Conservation (phyloP, 2,113 vertebrate genomes). For the Bufo bufo region DNA sequence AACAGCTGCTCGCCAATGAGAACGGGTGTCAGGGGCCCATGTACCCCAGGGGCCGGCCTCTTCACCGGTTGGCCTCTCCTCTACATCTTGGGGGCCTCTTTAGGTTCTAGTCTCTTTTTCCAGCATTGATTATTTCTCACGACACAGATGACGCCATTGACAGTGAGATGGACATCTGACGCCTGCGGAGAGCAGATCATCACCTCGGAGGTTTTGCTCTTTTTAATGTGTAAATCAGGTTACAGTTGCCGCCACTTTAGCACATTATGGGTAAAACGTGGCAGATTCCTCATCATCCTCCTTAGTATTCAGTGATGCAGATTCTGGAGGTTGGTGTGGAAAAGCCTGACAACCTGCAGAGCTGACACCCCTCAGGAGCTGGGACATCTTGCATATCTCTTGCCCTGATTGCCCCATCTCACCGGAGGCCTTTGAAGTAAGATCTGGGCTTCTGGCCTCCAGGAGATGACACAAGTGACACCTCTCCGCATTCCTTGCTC, state of each 20-base stretch:
- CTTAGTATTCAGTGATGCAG: background rate
- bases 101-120: no score
- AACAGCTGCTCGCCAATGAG: no score
- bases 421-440: constrained; percentile 70
- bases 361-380: background rate
- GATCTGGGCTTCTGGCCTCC: constrained; percentile 60
- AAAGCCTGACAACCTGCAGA: background rate
- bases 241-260: background rate
- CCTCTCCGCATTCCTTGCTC: constrained; percentile 70
- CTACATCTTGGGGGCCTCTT: no score
- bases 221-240: constrained; percentile 33
- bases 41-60: no score
- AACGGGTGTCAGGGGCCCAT: no score
- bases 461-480: constrained; percentile 65
- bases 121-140: no score
- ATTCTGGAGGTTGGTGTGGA: background rate
- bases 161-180: background rate
- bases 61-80: no score
- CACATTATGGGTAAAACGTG: background rate
- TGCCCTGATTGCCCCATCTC: background rate
- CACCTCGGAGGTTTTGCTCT: background rate
- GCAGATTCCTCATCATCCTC: background rate
- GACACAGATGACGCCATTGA: background rate
- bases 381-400: constrained; percentile 31
- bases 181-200: background rate